Evolutionary conservation across 2,113 vertebrate species (phyloP), one percentile per base, ranked within the genome.

Genomic region (Albula glossodonta): DNA sequence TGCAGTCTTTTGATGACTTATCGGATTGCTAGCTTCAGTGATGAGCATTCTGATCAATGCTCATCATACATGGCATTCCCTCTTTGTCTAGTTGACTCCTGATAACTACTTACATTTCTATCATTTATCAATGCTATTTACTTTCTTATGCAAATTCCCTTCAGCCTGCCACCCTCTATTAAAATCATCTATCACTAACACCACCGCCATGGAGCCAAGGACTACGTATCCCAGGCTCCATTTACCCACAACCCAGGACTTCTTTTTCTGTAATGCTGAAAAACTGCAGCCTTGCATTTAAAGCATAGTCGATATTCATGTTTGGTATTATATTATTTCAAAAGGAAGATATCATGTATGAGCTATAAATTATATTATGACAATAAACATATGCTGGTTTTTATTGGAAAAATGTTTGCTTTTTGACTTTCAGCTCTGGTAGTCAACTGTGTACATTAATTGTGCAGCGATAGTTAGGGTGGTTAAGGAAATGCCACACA

Each of bases 1-100:
- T 82, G 50, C 15, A 19, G 51, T 83, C 41, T 51, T 88, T 86
- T 81, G 83, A 87, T 86, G 85, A 87, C 83, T 87, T 90, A 88
- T 89, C 77, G 82, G 19, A 70, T 60, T 25, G 12, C 50, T 17
- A 56, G 86, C 80, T 83, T 85, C 82, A 70, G 22, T n/a, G 56
- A 56, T 86, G 84, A 88, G 80, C 78, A 84, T 84, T 52, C 13
- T 49, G 84, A 90, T 87, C 85, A 74, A 82, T 86, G 84, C 48
- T 50, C 81, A 85, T 90, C 80, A 52, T 8, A 31, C 4, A n/a
- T 41, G 60, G 8, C 78, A 50, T 81, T 50, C 51, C 52, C 15
- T 63, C 25, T 19, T 77, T 41, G 51, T 70, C 70, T n/a, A 51
- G 25, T 10, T 66, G 53, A n/a, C 81, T 7, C 52, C 4, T 48